These are phyloP conservation scores for Gryon sp. DNA, from an alignment of 1,140 invertebrate genomes.

Conservation along the genomic window DNA sequence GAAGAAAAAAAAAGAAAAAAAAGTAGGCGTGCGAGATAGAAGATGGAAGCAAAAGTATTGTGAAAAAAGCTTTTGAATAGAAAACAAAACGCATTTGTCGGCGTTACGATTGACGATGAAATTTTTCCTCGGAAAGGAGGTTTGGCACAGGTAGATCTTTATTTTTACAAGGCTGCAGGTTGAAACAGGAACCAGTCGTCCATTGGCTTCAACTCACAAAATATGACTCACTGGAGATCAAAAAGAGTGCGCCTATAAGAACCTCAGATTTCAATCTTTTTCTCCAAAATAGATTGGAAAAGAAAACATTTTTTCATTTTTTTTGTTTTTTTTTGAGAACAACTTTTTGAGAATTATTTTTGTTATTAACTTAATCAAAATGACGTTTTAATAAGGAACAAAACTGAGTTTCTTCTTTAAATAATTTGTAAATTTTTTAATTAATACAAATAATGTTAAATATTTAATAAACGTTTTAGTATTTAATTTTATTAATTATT, in stretches of 20 bases:
- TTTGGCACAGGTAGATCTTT: constrained; percentile 52
- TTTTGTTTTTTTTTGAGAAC: too few relatives aligned
- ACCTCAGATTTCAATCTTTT: constrained; percentile 45
- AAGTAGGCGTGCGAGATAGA: constrained; percentile 29
- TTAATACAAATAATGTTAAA: too few relatives aligned
- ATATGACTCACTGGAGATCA: constrained; percentile 47
- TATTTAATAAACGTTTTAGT: too few relatives aligned
- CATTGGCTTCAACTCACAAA: constrained; percentile 30
- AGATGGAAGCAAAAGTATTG: constrained; percentile 46
- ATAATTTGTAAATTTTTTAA: too few relatives aligned
- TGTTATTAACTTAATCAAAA: too few relatives aligned
- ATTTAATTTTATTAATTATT: too few relatives aligned
- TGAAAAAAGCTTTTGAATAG: constrained; percentile 56
- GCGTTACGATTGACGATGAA: constrained; percentile 28
- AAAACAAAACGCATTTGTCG: constrained; percentile 52
- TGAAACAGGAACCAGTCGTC: constrained; percentile 54
- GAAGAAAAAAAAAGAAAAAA: too few relatives aligned
- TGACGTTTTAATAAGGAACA: too few relatives aligned
- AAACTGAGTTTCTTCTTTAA: too few relatives aligned
- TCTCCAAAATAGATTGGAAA: too few relatives aligned
- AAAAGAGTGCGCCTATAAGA: constrained; percentile 40
- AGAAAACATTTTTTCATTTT: too few relatives aligned
- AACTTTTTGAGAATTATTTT: too few relatives aligned
- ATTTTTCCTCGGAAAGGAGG: constrained; percentile 45
- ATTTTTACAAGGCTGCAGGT: constrained; percentile 55